Evolutionary conservation across 2,113 vertebrate genomes (phyloP), one percentile per base, ranked within the genome.

Genomic region (Columbina picui): DNA sequence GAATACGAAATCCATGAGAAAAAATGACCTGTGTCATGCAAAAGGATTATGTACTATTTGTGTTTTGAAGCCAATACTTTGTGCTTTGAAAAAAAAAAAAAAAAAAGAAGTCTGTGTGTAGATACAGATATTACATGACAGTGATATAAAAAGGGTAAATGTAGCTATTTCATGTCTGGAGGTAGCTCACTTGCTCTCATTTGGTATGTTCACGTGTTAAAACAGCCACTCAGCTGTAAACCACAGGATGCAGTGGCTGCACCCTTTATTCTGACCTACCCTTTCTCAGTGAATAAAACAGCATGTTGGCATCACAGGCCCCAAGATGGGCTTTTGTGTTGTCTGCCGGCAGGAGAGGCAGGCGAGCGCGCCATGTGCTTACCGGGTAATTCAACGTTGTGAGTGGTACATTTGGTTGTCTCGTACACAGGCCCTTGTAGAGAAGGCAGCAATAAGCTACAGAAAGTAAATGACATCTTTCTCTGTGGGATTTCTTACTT

Each of bases 331-430:
- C 53, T 70, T 78, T 71, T 85, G 49, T 84, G 41, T 25, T 59
- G 25, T 21, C 38, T 90, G 13, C 61, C 68, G 61, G 36, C 63
- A 60, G 75, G 39, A 60, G 61, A 47, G 34, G 63, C 26, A 56
- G 59, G 23, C 0, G 0, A 38, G 65, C 0, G 0, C 29, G 36
- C 61, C 3, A 3, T 29, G 39, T 15, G 67, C 57, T 49, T 38
- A 26, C 69, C 56, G 63, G 53, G 49, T 50, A 25, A 2, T 61
- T 76, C 76, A 12, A 43, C 3, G 0, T 21, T 60, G 57, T 25
- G 10, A 64, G n/a, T 9, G 1, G 12, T 22, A 14, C 52, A 34
- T 52, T 92, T 3, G 1, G 12, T 43, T 67, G 30, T 52, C 18
- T 56, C 25, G 43, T 64, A 77, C 10, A 1, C 27, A 8, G 12